phyloP scores from a whole-genome alignment of 2,113 vertebrate genomes.

The Protomyctophum bolini region DNA sequence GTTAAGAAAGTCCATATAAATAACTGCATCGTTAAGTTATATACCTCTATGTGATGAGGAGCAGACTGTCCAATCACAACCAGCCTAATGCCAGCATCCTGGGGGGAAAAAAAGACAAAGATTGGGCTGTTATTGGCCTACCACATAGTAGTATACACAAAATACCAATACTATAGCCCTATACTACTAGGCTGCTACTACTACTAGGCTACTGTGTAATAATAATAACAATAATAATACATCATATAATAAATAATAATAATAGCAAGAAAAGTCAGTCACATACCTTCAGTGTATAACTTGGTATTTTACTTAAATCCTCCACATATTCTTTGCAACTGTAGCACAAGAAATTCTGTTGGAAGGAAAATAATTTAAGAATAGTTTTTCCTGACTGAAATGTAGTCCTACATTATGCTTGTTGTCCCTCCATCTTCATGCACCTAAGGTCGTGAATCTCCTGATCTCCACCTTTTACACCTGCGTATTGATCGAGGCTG shows the following conservation, averaged over 20 bases:
- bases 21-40: background rate
- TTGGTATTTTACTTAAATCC: conserved; percentile 90
- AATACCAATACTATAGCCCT: too few species aligned
- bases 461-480: background rate
- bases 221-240: too few species aligned
- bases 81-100: conserved; percentile 87
- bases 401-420: background rate
- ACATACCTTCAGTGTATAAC: conserved; percentile 81
- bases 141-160: background rate
- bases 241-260: too few species aligned
- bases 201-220: background rate
- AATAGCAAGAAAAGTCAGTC: too few species aligned
- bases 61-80: conserved; percentile 92
- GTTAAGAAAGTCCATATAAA: background rate
- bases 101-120: conserved; percentile 41
- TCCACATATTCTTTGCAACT: conserved; percentile 94
- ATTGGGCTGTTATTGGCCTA: background rate
- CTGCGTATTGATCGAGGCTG: conserved; percentile 22
- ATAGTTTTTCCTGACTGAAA: background rate
- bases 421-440: conserved; percentile 24
- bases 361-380: conserved; percentile 21
- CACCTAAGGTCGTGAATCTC: conserved; percentile 22
- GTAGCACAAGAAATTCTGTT: conserved; percentile 94
- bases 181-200: too few species aligned
- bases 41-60: conserved; percentile 89